Evolutionary conservation across 1,140 invertebrate species (phyloP), one percentile per base, ranked within the genome.

Genomic region (Papilio glaucus): DNA sequence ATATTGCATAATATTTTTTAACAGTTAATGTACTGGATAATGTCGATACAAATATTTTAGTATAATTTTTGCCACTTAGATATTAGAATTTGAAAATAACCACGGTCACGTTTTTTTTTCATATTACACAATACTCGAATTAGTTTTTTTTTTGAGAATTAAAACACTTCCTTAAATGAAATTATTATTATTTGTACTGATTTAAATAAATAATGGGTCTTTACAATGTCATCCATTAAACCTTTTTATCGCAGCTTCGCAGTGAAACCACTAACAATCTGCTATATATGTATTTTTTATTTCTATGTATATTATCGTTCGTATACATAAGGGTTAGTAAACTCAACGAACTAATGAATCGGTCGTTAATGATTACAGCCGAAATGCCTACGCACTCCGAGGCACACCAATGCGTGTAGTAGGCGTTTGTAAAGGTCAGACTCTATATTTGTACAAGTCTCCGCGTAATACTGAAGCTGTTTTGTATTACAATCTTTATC

Each of bases 381-480:
- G 21, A 57, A 57, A 57, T 57, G 18, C 21, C 49, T 12, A 57
- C 49, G 49, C 12, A 24, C 21, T 57, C 24, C 49, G 49, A 24
- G 18, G 49, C 18, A 49, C 45, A 13, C 15, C 24, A 26, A 26
- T 57, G 49, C 49, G 49, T 57, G 29, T 24, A 24, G 49, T 26
- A 57, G 49, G 21, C 49, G 49, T 18, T 57, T 57, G 18, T 57
- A 57, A 57, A 57, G 49, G 49, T 57, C 49, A 57, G 49, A 21
- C 18, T 57, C 21, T 57, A 57, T 57, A 12, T 57, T 57, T 57
- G 24, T 57, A 57, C 49, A 13, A 10, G 45, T 57, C 4, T 57
- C 21, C 24, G 24, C 49, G 18, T 57, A 24, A 26, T 4, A 10
- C 15, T 57, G 9, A 12, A 24, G n/a, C 42, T 18, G 15, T 15